phyloP scores from a whole-genome alignment of 2,113 vertebrate genomes.

The Oryctolagus cuniculus region mOryCun1.1 NC_091436.1:50892501-50893000 shows the following conservation, averaged over 20 bases:
- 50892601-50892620: slow-evolving; percentile 75
- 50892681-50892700: slow-evolving; percentile 48
- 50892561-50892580: slow-evolving; percentile 57
- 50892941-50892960: slow-evolving; percentile 27
- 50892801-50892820: neutral
- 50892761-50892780: slow-evolving; percentile 43
- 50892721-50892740: slow-evolving; percentile 57
- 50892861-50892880: slow-evolving; percentile 51
- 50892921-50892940: slow-evolving; percentile 64
- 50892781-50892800: slow-evolving; percentile 11
- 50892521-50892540: slow-evolving; percentile 78
- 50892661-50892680: slow-evolving; percentile 71
- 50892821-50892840: neutral
- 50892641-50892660: slow-evolving; percentile 72
- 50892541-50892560: slow-evolving; percentile 73
- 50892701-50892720: slow-evolving; percentile 35
- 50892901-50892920: neutral
- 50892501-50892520: slow-evolving; percentile 75
- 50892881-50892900: slow-evolving; percentile 36
- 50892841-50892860: slow-evolving; percentile 51
- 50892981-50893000: slow-evolving; percentile 59
- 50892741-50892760: slow-evolving; percentile 66
- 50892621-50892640: slow-evolving; percentile 61
- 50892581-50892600: slow-evolving; percentile 75
- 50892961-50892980: slow-evolving; percentile 54